Conservation (phyloP, 2,888 invertebrate species). For the Diaprepes abbreviatus region DNA sequence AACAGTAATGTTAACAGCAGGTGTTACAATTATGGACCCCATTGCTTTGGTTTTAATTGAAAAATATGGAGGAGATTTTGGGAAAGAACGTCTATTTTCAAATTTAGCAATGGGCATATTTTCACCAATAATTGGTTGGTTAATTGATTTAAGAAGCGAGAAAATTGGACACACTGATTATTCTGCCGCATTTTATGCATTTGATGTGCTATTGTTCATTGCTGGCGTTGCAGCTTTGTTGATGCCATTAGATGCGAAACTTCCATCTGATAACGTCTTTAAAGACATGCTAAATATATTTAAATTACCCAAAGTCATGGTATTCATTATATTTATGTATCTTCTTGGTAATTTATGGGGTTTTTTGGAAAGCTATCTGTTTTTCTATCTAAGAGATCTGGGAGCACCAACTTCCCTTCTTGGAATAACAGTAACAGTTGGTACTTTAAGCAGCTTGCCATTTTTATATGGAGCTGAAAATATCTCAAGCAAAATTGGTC, state of each 20-base stretch:
- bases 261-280: conserved; percentile 84
- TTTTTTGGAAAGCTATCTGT: conserved; percentile 90
- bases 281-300: conserved; percentile 82
- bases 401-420: conserved; percentile 86
- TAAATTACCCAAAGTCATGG: conserved; percentile 83
- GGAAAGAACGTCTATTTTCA: conserved; percentile 83
- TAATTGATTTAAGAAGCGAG: conserved; percentile 81
- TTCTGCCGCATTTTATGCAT: conserved; percentile 89
- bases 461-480: conserved; percentile 88
- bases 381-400: conserved; percentile 86
- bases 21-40: conserved; percentile 91
- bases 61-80: conserved; percentile 86
- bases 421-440: conserved; percentile 88
- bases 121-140: conserved; percentile 83
- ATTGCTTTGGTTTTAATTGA: conserved; percentile 89
- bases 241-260: conserved; percentile 83
- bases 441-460: conserved; percentile 86
- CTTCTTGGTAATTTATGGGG: conserved; percentile 90
- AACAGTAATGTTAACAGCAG: conserved; percentile 85
- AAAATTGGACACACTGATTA: conserved; percentile 84
- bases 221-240: conserved; percentile 81
- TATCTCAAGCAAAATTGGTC: conserved; percentile 85
- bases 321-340: conserved; percentile 86
- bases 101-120: conserved; percentile 88
- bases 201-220: conserved; percentile 80